Percentiles rank a stretch among this genome's conserved stretches.
These are phyloP conservation scores for Siniperca knerii DNA, from an alignment of 2,113 vertebrate genomes.

Conservation along the genomic window DNA sequence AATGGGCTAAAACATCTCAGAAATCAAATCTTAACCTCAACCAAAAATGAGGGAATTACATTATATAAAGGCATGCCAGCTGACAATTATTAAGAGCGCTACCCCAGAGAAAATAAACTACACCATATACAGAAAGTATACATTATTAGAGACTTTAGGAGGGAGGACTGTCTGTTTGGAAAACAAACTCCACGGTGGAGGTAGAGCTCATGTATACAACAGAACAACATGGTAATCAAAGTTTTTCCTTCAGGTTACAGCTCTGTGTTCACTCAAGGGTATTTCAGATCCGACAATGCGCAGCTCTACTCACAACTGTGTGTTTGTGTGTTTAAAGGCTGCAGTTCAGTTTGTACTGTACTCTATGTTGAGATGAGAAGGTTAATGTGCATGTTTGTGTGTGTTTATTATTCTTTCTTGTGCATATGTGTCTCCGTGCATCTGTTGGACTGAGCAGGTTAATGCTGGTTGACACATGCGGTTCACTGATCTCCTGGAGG, in stretches of 20 bases:
- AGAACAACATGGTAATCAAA: slow-evolving; percentile 53
- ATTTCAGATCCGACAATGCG: slow-evolving; percentile 37
- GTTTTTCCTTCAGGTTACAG: slow-evolving; percentile 46
- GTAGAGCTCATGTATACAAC: slow-evolving; percentile 46
- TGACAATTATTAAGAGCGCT: neutral
- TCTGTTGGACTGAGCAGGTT: slow-evolving; percentile 78
- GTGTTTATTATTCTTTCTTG: slow-evolving; percentile 49
- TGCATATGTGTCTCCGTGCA: slow-evolving; percentile 64
- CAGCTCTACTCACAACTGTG: slow-evolving; percentile 24
- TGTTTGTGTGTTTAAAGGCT: slow-evolving; percentile 49
- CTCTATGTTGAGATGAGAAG: slow-evolving; percentile 38
- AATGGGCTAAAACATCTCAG: neutral
- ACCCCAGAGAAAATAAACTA: neutral
- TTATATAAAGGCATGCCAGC: neutral
- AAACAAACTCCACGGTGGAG: slow-evolving; percentile 3
- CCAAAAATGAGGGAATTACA: neutral
- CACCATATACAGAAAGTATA: neutral
- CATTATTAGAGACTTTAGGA: neutral
- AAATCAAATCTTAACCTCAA: neutral
- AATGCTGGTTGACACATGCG: slow-evolving; percentile 79
- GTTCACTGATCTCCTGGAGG: slow-evolving; percentile 83
- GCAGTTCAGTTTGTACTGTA: slow-evolving; percentile 30
- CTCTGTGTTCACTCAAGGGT: slow-evolving; percentile 41
- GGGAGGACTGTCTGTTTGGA: slow-evolving; percentile 15
- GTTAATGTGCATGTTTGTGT: slow-evolving; percentile 55